These are phyloP conservation scores for Perithous albicinctus DNA, from an alignment of 2,888 invertebrate species.

Conservation along the genomic window DNA sequence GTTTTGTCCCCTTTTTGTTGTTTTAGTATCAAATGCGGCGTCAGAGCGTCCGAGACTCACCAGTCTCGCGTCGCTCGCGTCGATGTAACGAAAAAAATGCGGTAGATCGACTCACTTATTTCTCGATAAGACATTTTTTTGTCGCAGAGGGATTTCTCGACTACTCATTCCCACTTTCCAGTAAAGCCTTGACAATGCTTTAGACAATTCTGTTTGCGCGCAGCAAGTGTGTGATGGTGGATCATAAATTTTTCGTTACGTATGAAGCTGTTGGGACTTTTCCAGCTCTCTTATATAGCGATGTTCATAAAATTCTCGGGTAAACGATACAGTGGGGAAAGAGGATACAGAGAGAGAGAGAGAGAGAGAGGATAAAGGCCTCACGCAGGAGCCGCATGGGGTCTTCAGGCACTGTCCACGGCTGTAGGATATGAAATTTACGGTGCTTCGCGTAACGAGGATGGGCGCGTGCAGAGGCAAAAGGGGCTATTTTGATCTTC, in stretches of 20 bases:
- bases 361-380: constrained; percentile 1
- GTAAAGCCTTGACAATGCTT: constrained; percentile 9
- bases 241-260: constrained; percentile 34
- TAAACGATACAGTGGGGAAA: constrained; percentile 34
- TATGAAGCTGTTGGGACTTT: constrained; percentile 46
- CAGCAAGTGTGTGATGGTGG: constrained; percentile 11
- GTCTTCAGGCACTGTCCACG: constrained; percentile 59
- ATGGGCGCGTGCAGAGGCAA: not conserved
- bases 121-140: constrained; percentile 60
- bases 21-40: not conserved
- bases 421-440: constrained; percentile 54
- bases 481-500: constrained; percentile 21
- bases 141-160: constrained; percentile 17
- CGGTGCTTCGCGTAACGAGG: constrained; percentile 42
- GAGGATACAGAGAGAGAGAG: constrained; percentile 9
- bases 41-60: constrained; percentile 30
- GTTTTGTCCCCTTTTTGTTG: not conserved
- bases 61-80: constrained; percentile 27
- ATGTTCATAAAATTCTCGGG: constrained; percentile 58
- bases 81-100: constrained; percentile 59
- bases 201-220: constrained; percentile 20
- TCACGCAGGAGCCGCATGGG: constrained; percentile 44
- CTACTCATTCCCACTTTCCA: not conserved
- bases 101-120: constrained; percentile 66
- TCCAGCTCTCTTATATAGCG: constrained; percentile 24